phyloP scores from a whole-genome alignment of 2,797 vertebrate species.

The Gymnothorax javanicus region DNA sequence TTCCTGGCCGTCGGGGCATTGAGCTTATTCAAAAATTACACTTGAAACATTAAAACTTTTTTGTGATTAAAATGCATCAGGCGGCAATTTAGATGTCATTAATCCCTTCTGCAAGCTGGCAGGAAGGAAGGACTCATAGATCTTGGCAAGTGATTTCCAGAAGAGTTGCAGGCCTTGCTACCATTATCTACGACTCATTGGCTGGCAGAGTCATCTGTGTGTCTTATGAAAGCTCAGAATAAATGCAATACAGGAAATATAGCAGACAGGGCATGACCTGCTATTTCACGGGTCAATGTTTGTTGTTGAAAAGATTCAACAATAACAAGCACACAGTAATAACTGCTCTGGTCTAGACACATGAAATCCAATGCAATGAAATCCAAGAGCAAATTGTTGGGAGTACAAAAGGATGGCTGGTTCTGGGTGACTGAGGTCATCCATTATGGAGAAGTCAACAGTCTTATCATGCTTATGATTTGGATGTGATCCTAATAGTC shows the following conservation, averaged over 20 bases:
- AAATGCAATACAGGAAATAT: neutral
- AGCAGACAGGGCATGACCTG: neutral
- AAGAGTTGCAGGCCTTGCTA: neutral
- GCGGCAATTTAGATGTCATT: conserved; percentile 44
- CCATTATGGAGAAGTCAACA: neutral
- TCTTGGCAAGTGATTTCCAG: conserved; percentile 7
- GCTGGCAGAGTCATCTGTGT: no score
- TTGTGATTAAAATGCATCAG: conserved; percentile 46
- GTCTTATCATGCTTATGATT: neutral
- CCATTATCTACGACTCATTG: no score
- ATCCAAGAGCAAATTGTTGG: neutral
- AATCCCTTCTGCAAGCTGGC: conserved; percentile 43
- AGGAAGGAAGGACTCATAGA: conserved; percentile 40
- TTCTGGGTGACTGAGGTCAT: neutral
- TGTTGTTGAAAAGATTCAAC: neutral
- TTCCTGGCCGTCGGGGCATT: no score
- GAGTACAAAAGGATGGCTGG: neutral
- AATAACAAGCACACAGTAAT: conserved; percentile 13
- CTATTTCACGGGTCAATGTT: neutral
- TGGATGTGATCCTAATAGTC: neutral
- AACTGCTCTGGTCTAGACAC: conserved; percentile 19
- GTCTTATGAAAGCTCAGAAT: neutral
- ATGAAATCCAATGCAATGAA: conserved; percentile 14
- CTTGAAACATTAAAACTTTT: conserved; percentile 9
- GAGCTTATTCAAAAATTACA: no score